Evolutionary conservation across 1,140 invertebrate species (phyloP), one percentile per base, ranked within the genome.

Genomic region (Tetranychus cinnabarinus): DNA sequence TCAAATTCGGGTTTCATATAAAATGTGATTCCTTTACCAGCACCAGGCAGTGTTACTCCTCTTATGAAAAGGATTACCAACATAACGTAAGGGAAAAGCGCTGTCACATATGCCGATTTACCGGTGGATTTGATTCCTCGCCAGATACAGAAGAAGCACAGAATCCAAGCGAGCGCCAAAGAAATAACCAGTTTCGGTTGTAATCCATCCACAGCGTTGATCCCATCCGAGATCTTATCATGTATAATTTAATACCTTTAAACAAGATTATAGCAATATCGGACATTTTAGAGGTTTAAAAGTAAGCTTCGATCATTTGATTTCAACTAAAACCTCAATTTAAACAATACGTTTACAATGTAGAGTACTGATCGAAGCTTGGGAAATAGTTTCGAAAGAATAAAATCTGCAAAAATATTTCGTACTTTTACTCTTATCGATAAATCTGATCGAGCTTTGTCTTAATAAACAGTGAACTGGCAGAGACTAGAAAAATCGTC

Each of bases 41-140:
- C 82, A 1, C 86, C 86, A 5, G 82, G 77, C 58, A 90, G 71
- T 1, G 85, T 86, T 0, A 79, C 73, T 1, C 83, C 84, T 63
- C 81, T 77, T 12, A 85, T 77, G 1, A 91, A 73, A 1, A 90
- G 69, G 2, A 80, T 79, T 2, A 85, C 74, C 66, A 91, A 78
- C n/a, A 89, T 79, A 0, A 88, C 75, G 68, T 90, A 75, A 5
- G 73, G 73, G 62, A 75, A 73, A 6, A 72, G 72, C 31, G 73
- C 73, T 12, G 73, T 75, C 63, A 75, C 71, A 63, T 75, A 75
- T 1, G 74, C 73, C 1, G 64, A 47, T 61, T 63, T 63, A 2
- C 64, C 64, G 2, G 64, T 65, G n/a, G 62, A 64, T 71, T 78
- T 78, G 58, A 80, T 77, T 59, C 79, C 79, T 69, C 78, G 78